phyloP scores from a whole-genome alignment of 2,113 vertebrate genomes.

The Azemiops feae region DNA sequence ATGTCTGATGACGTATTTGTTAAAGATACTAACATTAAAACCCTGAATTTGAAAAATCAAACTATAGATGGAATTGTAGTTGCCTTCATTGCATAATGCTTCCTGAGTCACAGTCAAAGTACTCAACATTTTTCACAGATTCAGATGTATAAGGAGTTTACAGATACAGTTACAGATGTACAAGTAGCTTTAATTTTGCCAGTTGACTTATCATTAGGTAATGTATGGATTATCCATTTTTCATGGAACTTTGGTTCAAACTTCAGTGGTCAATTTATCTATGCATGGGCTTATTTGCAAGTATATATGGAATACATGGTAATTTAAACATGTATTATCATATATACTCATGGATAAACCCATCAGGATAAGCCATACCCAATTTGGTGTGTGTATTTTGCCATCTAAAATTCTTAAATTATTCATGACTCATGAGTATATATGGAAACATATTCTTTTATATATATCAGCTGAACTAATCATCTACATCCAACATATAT shows the following conservation, averaged over 20 bases:
- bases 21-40: constrained; percentile 1
- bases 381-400: not conserved
- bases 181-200: not conserved
- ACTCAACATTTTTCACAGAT: constrained; percentile 27
- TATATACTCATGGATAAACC: not conserved
- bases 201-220: not conserved
- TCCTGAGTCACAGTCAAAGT: constrained; percentile 4
- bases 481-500: not conserved
- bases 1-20: not conserved
- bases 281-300: not conserved
- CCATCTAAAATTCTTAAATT: not conserved
- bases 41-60: constrained; percentile 16
- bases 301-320: not conserved
- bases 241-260: not conserved
- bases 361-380: not conserved
- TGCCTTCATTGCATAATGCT: constrained; percentile 9
- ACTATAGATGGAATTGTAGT: not conserved
- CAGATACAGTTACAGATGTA: not conserved
- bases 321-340: not conserved
- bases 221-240: not conserved
- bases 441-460: not conserved
- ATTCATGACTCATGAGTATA: not conserved
- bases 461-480: not conserved
- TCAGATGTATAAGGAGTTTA: not conserved
- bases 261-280: not conserved